Evolutionary conservation across 2,888 invertebrate genomes (phyloP).

Genomic region (Zeuzera pyrina): DNA sequence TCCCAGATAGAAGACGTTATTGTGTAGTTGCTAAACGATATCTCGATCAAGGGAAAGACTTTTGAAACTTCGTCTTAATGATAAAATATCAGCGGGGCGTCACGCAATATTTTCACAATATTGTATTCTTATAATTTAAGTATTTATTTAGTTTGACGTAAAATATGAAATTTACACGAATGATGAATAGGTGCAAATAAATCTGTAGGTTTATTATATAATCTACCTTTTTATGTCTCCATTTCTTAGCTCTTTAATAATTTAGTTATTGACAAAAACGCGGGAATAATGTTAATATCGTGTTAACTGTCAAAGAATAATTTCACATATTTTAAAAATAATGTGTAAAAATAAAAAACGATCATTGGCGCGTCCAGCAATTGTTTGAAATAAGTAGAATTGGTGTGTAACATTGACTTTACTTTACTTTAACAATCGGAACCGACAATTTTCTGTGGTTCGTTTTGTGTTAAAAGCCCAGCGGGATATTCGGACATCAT

Average conservation of each 20-base stretch:
- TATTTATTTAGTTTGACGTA: constrained; percentile 31
- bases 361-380: not conserved
- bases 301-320: not conserved
- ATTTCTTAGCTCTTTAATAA: no score
- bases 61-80: constrained; percentile 55
- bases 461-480: constrained; percentile 32
- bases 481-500: constrained; percentile 43
- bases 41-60: constrained; percentile 41
- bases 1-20: constrained; percentile 60
- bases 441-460: constrained; percentile 24
- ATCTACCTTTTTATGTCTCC: no score
- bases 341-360: not conserved
- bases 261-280: no score
- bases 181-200: constrained; percentile 28
- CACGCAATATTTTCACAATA: constrained; percentile 58
- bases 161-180: constrained; percentile 27
- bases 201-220: no score
- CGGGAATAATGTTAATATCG: not conserved
- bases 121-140: constrained; percentile 43
- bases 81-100: constrained; percentile 64
- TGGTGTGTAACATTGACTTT: constrained; percentile 1
- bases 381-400: not conserved
- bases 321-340: not conserved
- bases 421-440: constrained; percentile 4
- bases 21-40: constrained; percentile 58